phyloP scores from a whole-genome alignment of 2,888 invertebrate genomes.

The Oxytorus armatus region DNA sequence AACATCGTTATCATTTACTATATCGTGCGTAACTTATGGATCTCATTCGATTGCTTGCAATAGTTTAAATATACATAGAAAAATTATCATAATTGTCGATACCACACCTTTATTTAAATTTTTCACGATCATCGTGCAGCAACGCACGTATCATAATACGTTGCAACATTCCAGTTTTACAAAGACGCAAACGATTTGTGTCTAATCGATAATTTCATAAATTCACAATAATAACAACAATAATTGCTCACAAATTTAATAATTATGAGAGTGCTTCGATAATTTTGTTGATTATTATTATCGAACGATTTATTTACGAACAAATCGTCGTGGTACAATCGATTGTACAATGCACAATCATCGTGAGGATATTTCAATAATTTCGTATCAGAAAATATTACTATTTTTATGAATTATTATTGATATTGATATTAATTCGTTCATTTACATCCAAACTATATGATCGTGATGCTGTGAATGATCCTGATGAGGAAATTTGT shows the following conservation, averaged over 20 bases:
- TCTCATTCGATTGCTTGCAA: slow-evolving; percentile 8
- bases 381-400: neutral
- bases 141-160: slow-evolving; percentile 10
- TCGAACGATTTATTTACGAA: slow-evolving; percentile 1
- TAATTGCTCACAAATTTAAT: too few relatives aligned
- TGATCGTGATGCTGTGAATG: too few relatives aligned
- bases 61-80: slow-evolving; percentile 7
- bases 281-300: neutral
- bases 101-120: slow-evolving; percentile 58
- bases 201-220: slow-evolving; percentile 5
- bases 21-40: slow-evolving; percentile 3
- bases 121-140: slow-evolving; percentile 15
- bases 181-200: neutral
- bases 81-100: slow-evolving; percentile 24
- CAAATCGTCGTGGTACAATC: too few relatives aligned
- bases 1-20: neutral
- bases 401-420: too few relatives aligned
- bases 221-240: too few relatives aligned
- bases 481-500: too few relatives aligned
- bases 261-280: neutral
- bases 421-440: too few relatives aligned
- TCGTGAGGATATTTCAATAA: too few relatives aligned
- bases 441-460: too few relatives aligned
- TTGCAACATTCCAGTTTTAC: neutral
- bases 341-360: too few relatives aligned